Conservation (phyloP, 2,113 vertebrate species). For the Hemichromis elongatus region DNA sequence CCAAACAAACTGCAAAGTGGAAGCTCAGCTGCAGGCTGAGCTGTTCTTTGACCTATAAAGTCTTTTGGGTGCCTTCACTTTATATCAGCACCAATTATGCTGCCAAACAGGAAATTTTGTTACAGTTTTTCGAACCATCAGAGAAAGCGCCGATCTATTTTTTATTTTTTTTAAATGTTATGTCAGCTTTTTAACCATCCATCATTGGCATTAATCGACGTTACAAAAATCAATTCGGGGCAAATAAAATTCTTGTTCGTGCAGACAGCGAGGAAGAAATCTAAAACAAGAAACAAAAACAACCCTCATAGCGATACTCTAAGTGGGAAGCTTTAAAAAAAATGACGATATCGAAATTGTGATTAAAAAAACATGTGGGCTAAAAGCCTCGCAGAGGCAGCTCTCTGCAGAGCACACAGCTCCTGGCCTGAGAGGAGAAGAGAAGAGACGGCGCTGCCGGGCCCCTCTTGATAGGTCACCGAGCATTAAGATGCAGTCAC, state of each 20-base stretch:
- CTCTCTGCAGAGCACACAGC: background rate
- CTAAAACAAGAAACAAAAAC: background rate
- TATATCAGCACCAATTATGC: background rate
- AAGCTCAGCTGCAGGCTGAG: background rate
- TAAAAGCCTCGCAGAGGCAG: background rate
- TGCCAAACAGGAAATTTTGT: background rate
- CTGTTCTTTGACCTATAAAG: background rate
- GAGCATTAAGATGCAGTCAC: constrained; percentile 49
- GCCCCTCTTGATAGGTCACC: constrained; percentile 57
- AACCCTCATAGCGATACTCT: background rate
- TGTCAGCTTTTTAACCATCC: background rate
- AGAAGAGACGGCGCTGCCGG: constrained; percentile 33
- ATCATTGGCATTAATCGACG: background rate
- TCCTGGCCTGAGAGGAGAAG: background rate
- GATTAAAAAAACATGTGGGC: background rate
- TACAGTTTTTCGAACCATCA: background rate
- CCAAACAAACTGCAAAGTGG: background rate
- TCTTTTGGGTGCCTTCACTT: background rate
- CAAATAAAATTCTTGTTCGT: background rate
- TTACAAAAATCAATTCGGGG: background rate
- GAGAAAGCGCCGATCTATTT: no score
- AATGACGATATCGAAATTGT: background rate
- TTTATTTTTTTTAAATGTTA: background rate
- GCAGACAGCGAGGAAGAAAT: background rate
- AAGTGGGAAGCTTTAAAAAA: background rate